Conservation (phyloP, 2,113 vertebrate species). For the Lagenorhynchus albirostris region DNA sequence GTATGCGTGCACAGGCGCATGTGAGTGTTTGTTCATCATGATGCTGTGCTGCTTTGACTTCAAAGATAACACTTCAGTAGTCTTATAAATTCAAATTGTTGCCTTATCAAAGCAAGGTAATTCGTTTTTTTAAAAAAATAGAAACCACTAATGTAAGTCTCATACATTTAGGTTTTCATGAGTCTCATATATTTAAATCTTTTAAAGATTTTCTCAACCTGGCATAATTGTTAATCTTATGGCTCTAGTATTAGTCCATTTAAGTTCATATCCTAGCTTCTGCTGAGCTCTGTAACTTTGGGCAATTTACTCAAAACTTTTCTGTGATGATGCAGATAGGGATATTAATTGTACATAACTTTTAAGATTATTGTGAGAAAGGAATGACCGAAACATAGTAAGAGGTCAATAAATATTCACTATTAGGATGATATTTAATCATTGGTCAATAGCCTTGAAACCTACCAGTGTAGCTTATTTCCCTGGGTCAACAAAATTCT, state of each 20-base stretch:
- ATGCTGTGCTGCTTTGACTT: not conserved
- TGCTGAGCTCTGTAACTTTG: not conserved
- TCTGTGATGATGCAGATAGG: not conserved
- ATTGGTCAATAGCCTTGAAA: not conserved
- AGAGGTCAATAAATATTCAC: not conserved
- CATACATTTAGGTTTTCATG: not conserved
- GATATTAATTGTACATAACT: not conserved
- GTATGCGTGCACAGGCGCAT: accelerated
- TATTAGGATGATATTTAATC: not conserved
- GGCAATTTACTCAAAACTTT: not conserved
- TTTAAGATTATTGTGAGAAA: not conserved
- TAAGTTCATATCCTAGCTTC: not conserved
- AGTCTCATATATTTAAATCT: not conserved
- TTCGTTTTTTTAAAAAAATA: not conserved
- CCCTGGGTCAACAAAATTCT: not conserved
- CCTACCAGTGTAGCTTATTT: not conserved
- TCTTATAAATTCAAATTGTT: not conserved
- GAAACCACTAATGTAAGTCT: not conserved
- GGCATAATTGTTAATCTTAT: not conserved
- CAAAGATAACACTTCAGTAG: not conserved
- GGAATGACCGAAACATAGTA: not conserved
- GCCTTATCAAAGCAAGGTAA: not conserved
- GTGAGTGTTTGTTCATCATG: not conserved
- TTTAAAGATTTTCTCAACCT: not conserved
- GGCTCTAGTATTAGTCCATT: not conserved